phyloP scores from a whole-genome alignment of 35 echinoderm and acorn worm genomes.

The Ptychodera flava region DNA sequence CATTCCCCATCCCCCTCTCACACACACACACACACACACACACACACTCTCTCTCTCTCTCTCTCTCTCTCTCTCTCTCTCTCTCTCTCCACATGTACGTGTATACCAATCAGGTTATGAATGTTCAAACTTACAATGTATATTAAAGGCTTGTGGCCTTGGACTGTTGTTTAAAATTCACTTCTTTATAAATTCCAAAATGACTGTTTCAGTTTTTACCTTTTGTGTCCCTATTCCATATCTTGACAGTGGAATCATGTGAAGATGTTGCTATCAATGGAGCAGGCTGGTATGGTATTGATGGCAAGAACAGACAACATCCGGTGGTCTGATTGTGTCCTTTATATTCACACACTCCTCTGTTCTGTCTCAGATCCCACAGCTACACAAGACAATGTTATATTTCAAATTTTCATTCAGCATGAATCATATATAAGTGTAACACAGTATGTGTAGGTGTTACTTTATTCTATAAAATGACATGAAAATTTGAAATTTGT shows the following conservation, averaged over 20 bases:
- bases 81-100: no score
- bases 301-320: conserved; percentile 52
- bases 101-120: not conserved
- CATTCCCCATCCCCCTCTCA: no score
- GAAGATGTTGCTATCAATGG: conserved; percentile 57
- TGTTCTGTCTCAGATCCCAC: conserved; percentile 57
- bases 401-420: not conserved
- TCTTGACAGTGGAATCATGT: conserved; percentile 62
- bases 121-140: not conserved
- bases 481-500: not conserved
- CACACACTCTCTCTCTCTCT: no score
- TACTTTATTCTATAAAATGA: not conserved
- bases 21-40: no score
- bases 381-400: conserved; percentile 23
- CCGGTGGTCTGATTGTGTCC: conserved; percentile 61
- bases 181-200: no score
- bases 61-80: no score
- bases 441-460: not conserved
- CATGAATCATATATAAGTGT: not conserved
- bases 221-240: conserved; percentile 49
- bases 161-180: no score
- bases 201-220: conserved; percentile 12
- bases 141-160: not conserved
- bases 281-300: conserved; percentile 16
- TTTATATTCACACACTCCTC: conserved; percentile 52